A percentile compares a stretch with the other conserved stretches of the same genome.
Evolutionary conservation across 2,888 invertebrate species (phyloP).

Genomic region (Lasioglossum leucozonium): DNA sequence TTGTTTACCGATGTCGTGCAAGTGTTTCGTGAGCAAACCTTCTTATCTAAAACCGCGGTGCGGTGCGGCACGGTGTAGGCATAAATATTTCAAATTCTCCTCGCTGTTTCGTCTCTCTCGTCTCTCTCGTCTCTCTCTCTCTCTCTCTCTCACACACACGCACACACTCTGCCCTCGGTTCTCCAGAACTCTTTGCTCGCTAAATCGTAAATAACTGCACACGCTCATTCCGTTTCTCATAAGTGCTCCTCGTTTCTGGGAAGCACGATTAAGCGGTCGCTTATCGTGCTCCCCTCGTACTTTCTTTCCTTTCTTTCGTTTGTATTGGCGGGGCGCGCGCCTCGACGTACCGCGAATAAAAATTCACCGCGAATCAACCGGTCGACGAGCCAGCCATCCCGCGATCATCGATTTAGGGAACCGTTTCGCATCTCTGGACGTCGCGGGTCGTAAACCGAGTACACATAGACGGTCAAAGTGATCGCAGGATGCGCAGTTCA

Average conservation of each 20-base stretch:
- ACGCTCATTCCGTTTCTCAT: slow-evolving; percentile 42
- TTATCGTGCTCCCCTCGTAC: neutral
- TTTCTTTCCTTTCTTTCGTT: neutral
- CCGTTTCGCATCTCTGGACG: neutral
- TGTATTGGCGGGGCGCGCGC: neutral
- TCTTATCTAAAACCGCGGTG: slow-evolving; percentile 61
- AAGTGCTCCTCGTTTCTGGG: slow-evolving; percentile 39
- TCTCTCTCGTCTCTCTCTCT: neutral
- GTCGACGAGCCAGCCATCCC: neutral
- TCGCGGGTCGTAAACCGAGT: neutral
- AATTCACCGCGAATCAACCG: neutral
- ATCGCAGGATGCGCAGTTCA: too few relatives aligned
- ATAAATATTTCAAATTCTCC: slow-evolving; percentile 67
- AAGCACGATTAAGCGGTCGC: slow-evolving; percentile 29
- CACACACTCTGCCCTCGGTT: neutral
- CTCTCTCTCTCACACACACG: too few relatives aligned
- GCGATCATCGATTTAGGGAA: neutral
- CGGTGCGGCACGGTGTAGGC: slow-evolving; percentile 39
- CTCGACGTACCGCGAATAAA: slow-evolving; percentile 14
- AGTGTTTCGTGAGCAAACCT: slow-evolving; percentile 70
- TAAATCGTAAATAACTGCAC: slow-evolving; percentile 57
- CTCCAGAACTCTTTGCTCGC: neutral
- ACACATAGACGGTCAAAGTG: too few relatives aligned
- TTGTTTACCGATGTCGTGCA: slow-evolving; percentile 68
- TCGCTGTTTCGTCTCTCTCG: slow-evolving; percentile 6